Percentiles rank a stretch among this genome's conserved stretches.
These are phyloP conservation scores for Cisticola juncidis DNA, from an alignment of 2,113 vertebrate genomes.

Conservation along the genomic window DNA sequence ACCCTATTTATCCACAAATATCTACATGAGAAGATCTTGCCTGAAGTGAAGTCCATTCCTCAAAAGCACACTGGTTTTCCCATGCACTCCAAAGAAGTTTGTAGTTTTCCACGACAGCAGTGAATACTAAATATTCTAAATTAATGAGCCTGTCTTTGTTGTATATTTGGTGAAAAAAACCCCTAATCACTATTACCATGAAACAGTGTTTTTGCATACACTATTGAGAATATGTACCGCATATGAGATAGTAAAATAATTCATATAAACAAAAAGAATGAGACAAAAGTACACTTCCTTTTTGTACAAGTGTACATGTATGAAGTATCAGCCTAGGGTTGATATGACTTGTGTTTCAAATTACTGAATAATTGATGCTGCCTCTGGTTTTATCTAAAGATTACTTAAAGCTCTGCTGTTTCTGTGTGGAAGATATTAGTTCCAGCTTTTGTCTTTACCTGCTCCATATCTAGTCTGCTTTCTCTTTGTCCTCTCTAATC, in stretches of 20 bases:
- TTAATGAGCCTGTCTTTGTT: not conserved
- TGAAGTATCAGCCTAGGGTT: not conserved
- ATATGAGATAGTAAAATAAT: not conserved
- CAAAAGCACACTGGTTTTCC: not conserved
- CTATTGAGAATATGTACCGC: not conserved
- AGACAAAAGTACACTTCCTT: not conserved
- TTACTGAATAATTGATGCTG: not conserved
- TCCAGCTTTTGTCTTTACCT: not conserved
- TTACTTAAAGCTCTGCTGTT: not conserved
- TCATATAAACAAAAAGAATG: not conserved
- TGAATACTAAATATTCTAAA: constrained; percentile 17
- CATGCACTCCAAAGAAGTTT: not conserved
- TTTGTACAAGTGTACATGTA: not conserved
- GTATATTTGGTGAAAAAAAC: not conserved
- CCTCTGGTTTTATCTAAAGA: not conserved
- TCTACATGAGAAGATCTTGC: constrained; percentile 25
- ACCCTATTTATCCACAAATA: constrained; percentile 35
- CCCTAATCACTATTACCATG: not conserved
- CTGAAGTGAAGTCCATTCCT: constrained; percentile 50
- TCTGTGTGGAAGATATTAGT: not conserved
- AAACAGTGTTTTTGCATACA: not conserved
- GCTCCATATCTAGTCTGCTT: not conserved
- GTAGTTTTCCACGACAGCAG: not conserved
- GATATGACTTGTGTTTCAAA: not conserved
- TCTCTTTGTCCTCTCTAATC: not conserved